phyloP scores from a whole-genome alignment of 2,888 invertebrate genomes.

The Physocephala rufipes region DNA sequence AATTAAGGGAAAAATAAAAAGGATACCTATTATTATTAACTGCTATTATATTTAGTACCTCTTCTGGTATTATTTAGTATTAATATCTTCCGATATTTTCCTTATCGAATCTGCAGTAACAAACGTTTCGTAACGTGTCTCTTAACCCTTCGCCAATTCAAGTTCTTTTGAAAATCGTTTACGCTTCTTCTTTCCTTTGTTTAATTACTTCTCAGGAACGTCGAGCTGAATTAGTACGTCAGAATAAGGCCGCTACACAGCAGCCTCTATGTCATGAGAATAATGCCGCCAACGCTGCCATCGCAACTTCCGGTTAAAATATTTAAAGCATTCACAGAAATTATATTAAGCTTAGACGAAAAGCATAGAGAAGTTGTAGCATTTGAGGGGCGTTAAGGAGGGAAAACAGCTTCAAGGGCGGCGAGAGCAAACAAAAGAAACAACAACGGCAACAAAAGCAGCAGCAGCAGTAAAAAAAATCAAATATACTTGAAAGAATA shows the following conservation, averaged over 20 bases:
- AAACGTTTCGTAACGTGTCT: constrained; percentile 6
- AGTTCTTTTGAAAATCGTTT: not conserved
- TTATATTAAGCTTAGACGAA: constrained; percentile 5
- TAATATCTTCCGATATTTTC: not conserved
- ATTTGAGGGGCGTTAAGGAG: constrained; percentile 20
- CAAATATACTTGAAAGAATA: constrained; percentile 7
- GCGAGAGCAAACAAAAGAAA: constrained; percentile 2
- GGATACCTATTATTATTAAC: too few relatives aligned
- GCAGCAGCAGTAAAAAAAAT: constrained; percentile 13
- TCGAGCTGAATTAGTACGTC: constrained; percentile 89
- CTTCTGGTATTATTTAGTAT: too few relatives aligned
- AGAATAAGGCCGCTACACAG: constrained; percentile 76
- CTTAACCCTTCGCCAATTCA: too few relatives aligned
- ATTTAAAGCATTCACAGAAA: too few relatives aligned
- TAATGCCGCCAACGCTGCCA: constrained; percentile 67
- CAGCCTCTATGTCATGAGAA: constrained; percentile 66
- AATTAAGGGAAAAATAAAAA: too few relatives aligned
- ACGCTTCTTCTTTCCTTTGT: constrained; percentile 11
- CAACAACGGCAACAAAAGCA: constrained; percentile 15
- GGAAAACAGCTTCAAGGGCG: constrained; percentile 1
- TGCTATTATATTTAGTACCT: too few relatives aligned
- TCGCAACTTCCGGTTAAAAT: constrained; percentile 74
- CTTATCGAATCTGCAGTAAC: not conserved
- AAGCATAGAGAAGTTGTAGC: not conserved
- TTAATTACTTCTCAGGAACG: constrained; percentile 75